phyloP scores from a whole-genome alignment of 1,140 invertebrate genomes.

The Drosophila tristis region DNA sequence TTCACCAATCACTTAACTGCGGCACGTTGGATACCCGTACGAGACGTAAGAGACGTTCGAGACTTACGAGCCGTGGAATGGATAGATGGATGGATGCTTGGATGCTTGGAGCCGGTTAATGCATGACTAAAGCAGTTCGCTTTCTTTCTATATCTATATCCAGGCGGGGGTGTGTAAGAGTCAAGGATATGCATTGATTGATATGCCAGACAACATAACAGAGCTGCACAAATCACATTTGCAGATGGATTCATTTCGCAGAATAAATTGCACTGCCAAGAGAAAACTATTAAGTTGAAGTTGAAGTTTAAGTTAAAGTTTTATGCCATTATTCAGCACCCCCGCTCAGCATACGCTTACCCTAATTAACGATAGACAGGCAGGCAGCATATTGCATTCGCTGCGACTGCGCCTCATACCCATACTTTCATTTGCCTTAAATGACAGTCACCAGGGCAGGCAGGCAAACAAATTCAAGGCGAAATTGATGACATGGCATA shows the following conservation, averaged over 20 bases:
- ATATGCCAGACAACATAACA: not conserved
- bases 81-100: conserved; percentile 18
- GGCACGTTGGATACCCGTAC: conserved; percentile 17
- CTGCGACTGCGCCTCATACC: conserved; percentile 13
- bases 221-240: conserved; percentile 23
- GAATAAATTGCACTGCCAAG: too few relatives aligned
- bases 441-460: conserved; percentile 59
- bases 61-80: conserved; percentile 3
- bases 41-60: too few relatives aligned
- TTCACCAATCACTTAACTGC: conserved; percentile 78
- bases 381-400: conserved; percentile 19
- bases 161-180: not conserved
- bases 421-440: not conserved
- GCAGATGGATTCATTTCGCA: not conserved
- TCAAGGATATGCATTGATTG: conserved; percentile 26
- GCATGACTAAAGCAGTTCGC: conserved; percentile 12
- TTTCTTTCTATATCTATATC: not conserved
- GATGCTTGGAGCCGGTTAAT: conserved; percentile 29
- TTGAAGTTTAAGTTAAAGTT: not conserved
- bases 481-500: conserved; percentile 74
- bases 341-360: not conserved
- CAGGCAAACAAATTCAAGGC: conserved; percentile 81
- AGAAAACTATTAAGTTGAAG: not conserved
- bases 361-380: conserved; percentile 60
- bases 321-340: not conserved